Percentiles rank a stretch among this genome's conserved stretches.
phyloP scores from a whole-genome alignment of 2,797 vertebrate genomes.

The Rhabdomys pumilio region DNA sequence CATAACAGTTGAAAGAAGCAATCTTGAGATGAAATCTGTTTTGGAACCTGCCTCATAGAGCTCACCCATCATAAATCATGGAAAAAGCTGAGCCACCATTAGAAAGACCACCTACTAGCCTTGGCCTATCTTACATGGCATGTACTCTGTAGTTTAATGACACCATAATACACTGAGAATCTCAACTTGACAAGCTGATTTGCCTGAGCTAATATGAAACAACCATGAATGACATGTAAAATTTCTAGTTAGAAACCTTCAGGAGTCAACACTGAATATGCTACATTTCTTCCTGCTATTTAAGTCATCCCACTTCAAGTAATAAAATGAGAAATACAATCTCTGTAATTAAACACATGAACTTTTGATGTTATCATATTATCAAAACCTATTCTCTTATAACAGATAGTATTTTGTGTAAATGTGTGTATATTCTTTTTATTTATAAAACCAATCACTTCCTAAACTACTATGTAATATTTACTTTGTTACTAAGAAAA shows the following conservation, averaged over 20 bases:
- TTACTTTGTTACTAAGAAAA: conserved; percentile 11
- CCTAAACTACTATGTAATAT: not conserved
- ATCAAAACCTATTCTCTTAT: conserved; percentile 23
- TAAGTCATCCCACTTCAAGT: not conserved
- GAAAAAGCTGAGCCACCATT: too few relatives aligned
- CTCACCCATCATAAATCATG: too few relatives aligned
- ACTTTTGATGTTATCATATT: conserved; percentile 24
- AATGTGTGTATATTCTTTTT: not conserved
- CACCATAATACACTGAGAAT: conserved; percentile 5
- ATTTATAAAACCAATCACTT: conserved; percentile 1
- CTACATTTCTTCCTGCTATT: not conserved
- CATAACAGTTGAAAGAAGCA: too few relatives aligned
- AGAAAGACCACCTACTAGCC: too few relatives aligned
- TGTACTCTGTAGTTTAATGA: not conserved
- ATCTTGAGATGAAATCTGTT: too few relatives aligned
- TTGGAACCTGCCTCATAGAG: too few relatives aligned
- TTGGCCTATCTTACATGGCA: too few relatives aligned
- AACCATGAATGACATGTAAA: conserved; percentile 16
- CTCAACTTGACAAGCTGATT: not conserved
- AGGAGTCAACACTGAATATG: not conserved
- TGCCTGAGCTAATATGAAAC: conserved; percentile 37
- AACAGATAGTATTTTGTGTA: not conserved
- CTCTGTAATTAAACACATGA: conserved; percentile 52
- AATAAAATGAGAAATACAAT: conserved; percentile 48
- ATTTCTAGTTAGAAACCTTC: not conserved